Evolutionary conservation across 2,113 vertebrate species (phyloP).

Genomic region (Cyanistes caeruleus): DNA sequence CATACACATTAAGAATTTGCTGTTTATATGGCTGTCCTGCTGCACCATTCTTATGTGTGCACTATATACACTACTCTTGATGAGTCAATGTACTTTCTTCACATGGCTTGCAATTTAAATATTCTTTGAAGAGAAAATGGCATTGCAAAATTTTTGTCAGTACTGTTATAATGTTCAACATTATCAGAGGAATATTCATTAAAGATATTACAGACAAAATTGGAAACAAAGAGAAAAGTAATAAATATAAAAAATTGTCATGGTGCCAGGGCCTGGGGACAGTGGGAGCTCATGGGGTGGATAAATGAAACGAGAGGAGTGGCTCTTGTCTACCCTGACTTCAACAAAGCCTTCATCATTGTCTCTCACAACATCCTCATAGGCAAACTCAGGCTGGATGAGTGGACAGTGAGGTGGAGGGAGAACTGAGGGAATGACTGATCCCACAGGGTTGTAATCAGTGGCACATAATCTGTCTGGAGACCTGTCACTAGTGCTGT

Average conservation of each 20-base stretch:
- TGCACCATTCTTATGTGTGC: background rate
- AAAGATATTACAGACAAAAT: background rate
- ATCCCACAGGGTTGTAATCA: background rate
- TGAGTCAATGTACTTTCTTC: background rate
- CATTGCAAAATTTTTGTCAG: background rate
- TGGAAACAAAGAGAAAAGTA: background rate
- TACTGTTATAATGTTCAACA: background rate
- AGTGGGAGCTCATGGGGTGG: rapidly evolving
- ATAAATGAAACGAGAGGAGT: rapidly evolving
- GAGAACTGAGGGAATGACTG: background rate
- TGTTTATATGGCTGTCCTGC: background rate
- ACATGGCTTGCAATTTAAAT: background rate
- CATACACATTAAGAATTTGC: background rate
- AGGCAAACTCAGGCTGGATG: background rate
- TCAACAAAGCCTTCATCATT: background rate
- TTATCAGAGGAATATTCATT: background rate
- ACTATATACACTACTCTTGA: background rate
- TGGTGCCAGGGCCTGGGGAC: background rate
- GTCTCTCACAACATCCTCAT: background rate
- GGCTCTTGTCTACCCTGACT: background rate
- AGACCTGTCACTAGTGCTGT: background rate
- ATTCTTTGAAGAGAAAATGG: background rate
- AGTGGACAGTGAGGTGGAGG: background rate
- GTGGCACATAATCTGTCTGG: background rate
- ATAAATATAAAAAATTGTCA: background rate